Percentiles rank a stretch among this genome's conserved stretches.
Evolutionary conservation across 2,888 invertebrate species (phyloP).

Genomic region (Stegana nigrithorax): DNA sequence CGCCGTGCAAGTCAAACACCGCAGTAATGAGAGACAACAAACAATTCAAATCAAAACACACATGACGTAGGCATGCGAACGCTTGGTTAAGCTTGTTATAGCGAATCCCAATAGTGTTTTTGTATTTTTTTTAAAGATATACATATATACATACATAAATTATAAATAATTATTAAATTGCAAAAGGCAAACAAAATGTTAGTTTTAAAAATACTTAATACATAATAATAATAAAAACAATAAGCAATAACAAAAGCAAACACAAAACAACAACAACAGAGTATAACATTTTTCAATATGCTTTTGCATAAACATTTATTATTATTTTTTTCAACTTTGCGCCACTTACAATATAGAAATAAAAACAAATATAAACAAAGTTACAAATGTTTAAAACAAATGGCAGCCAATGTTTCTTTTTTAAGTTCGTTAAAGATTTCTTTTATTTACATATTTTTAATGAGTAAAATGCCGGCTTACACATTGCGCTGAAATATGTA

Average conservation of each 20-base stretch:
- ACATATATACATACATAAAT: conserved; percentile 1
- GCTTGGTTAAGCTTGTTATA: not conserved
- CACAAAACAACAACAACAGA: not conserved
- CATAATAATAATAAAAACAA: not conserved
- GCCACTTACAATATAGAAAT: not conserved
- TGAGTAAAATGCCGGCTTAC: no score
- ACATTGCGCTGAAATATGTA: no score
- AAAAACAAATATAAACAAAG: not conserved
- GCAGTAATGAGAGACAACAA: conserved; percentile 47
- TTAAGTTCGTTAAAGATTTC: no score
- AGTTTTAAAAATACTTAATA: no score
- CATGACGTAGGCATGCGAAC: not conserved
- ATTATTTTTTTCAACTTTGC: conserved; percentile 9
- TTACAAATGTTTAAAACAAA: no score
- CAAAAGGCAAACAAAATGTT: not conserved
- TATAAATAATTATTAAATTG: not conserved
- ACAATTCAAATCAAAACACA: no score
- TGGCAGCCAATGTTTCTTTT: no score
- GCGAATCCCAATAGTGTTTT: conserved; percentile 9
- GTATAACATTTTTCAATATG: conserved; percentile 9
- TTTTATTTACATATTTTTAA: no score
- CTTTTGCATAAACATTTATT: conserved; percentile 12
- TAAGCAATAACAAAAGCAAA: not conserved
- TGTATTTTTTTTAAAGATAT: conserved; percentile 7
- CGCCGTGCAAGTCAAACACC: conserved; percentile 65